phyloP scores from a whole-genome alignment of 2,113 vertebrate genomes.

The Neogobius melanostomus region DNA sequence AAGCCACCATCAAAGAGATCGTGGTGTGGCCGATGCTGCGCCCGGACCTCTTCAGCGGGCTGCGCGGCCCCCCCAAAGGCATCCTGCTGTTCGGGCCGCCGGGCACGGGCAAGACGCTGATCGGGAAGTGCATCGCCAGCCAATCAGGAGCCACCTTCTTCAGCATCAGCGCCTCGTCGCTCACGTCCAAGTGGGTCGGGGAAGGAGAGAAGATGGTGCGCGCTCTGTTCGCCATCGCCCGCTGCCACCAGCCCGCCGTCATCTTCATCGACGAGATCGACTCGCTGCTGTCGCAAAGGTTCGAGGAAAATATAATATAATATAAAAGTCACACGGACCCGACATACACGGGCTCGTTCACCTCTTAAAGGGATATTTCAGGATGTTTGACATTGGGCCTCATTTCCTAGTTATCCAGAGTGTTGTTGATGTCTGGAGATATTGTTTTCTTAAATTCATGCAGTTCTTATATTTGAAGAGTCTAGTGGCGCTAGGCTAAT shows the following conservation, averaged over 20 bases:
- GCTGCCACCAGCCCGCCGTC: slow-evolving; percentile 92
- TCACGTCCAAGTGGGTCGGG: slow-evolving; percentile 97
- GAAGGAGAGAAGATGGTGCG: slow-evolving; percentile 98
- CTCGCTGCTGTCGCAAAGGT: slow-evolving; percentile 90
- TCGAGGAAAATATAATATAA: too few species aligned
- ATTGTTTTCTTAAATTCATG: too few species aligned
- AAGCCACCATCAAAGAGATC: slow-evolving; percentile 94
- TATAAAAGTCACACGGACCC: too few species aligned
- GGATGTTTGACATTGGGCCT: too few species aligned
- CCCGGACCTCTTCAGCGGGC: slow-evolving; percentile 93
- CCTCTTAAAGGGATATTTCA: too few species aligned
- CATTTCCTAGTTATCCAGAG: too few species aligned
- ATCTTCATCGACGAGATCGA: slow-evolving; percentile 98
- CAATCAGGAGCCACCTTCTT: slow-evolving; percentile 97
- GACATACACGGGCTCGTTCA: too few species aligned
- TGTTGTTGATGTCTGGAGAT: too few species aligned
- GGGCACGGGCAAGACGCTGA: slow-evolving; percentile 95
- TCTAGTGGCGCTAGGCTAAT: too few species aligned
- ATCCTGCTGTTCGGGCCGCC: slow-evolving; percentile 95
- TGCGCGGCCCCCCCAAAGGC: slow-evolving; percentile 94
- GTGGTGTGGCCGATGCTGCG: slow-evolving; percentile 98
- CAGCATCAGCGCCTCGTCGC: slow-evolving; percentile 95
- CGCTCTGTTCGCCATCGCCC: slow-evolving; percentile 89
- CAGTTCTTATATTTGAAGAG: too few species aligned
- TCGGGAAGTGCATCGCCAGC: slow-evolving; percentile 95